Conservation (phyloP, 2,797 vertebrate genomes). For the Leptodactylus fallax region DNA sequence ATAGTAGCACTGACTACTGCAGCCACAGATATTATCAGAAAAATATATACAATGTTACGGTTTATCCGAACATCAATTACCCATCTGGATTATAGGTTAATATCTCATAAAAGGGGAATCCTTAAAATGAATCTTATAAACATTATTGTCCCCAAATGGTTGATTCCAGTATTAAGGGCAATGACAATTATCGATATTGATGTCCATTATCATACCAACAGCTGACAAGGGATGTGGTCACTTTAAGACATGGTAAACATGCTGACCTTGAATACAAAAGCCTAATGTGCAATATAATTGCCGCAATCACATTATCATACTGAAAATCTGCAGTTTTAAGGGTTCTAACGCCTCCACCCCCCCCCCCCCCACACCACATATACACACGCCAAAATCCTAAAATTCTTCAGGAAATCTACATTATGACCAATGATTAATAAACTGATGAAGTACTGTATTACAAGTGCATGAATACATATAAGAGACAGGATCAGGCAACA, state of each 20-base stretch:
- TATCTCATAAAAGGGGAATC: not conserved
- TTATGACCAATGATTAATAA: not conserved
- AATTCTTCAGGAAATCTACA: not conserved
- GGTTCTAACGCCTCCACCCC: not conserved
- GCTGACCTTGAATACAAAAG: conserved; percentile 6
- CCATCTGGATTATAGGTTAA: not conserved
- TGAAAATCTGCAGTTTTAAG: not conserved
- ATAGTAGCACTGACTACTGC: not conserved
- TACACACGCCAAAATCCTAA: not conserved
- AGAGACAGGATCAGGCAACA: not conserved
- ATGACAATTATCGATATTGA: not conserved
- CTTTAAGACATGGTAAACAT: not conserved
- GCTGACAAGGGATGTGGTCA: not conserved
- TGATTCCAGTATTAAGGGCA: not conserved
- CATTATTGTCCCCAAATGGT: not conserved
- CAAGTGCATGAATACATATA: not conserved
- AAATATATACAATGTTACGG: not conserved
- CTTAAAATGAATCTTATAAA: not conserved
- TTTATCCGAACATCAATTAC: not conserved
- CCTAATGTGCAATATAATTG: not conserved
- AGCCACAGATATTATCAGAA: not conserved
- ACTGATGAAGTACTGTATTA: not conserved
- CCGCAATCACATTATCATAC: no score
- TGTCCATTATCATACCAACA: not conserved
- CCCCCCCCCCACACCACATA: not conserved